A percentile compares a stretch with the other conserved stretches of the same genome.
Evolutionary conservation across 2,888 invertebrate genomes (phyloP).

Genomic region (Notocelia uddmanniana): DNA sequence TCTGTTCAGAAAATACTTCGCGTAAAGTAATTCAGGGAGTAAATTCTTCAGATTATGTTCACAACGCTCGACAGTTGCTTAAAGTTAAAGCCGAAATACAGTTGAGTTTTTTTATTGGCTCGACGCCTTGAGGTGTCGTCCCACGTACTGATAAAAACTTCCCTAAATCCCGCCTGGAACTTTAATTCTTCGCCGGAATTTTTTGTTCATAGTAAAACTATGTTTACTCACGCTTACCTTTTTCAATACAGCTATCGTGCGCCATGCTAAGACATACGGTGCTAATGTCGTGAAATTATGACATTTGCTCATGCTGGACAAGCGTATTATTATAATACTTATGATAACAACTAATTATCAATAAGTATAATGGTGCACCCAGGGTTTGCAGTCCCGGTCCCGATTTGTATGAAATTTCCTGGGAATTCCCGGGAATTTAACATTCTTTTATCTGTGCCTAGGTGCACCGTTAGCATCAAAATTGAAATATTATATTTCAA

Average conservation of each 20-base stretch:
- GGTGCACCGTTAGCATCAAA: too few species aligned
- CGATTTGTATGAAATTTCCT: too few species aligned
- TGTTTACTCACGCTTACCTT: not conserved
- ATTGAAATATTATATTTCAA: too few species aligned
- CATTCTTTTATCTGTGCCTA: too few species aligned
- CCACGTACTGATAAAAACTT: slow-evolving; percentile 41
- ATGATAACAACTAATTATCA: too few species aligned
- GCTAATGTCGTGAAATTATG: not conserved
- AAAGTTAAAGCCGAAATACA: slow-evolving; percentile 26
- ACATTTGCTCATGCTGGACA: not conserved
- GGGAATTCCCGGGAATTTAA: too few species aligned
- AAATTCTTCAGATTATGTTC: slow-evolving; percentile 5
- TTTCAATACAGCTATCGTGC: too few species aligned
- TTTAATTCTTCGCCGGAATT: slow-evolving; percentile 25
- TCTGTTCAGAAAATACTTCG: not conserved
- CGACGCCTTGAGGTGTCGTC: slow-evolving; percentile 14
- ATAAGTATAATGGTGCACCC: too few species aligned
- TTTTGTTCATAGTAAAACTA: slow-evolving; percentile 16
- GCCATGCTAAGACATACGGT: not conserved
- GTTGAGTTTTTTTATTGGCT: slow-evolving; percentile 37
- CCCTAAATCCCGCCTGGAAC: slow-evolving; percentile 23
- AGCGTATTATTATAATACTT: too few species aligned
- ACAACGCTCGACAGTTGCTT: slow-evolving; percentile 1
- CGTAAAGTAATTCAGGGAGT: slow-evolving; percentile 7
- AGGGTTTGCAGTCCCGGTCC: too few species aligned